Percentiles rank a stretch among this genome's conserved stretches.
These are phyloP conservation scores for Loriculus beryllinus DNA, from an alignment of 2,797 vertebrate species.

Conservation along the genomic window DNA sequence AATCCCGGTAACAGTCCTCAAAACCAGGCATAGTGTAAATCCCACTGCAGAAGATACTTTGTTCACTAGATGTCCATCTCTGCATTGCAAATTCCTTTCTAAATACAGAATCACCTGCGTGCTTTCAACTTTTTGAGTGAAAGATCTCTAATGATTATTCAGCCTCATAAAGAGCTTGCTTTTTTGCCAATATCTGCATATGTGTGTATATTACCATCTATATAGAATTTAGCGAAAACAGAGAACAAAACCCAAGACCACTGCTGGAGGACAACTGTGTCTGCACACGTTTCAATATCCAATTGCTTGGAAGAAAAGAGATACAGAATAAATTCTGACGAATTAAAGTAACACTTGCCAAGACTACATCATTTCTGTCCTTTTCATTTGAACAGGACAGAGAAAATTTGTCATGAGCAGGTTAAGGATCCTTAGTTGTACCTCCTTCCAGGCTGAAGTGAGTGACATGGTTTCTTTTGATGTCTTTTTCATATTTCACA, in stretches of 20 bases:
- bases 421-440: not conserved
- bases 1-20: not conserved
- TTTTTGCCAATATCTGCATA: not conserved
- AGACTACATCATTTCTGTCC: not conserved
- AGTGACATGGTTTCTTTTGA: not conserved
- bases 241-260: not conserved
- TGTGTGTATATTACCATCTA: not conserved
- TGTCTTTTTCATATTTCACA: not conserved
- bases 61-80: not conserved
- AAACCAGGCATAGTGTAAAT: not conserved
- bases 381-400: not conserved
- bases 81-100: not conserved
- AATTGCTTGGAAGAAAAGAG: not conserved
- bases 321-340: not conserved
- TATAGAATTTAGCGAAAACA: not conserved
- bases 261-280: not conserved
- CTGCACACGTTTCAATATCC: not conserved
- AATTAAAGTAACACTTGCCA: not conserved
- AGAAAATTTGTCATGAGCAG: not conserved
- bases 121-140: not conserved
- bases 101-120: not conserved
- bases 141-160: not conserved
- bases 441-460: not conserved
- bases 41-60: not conserved
- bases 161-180: not conserved